Base-by-base conservation (phyloP, 2,888 invertebrate species). In the Anaspis maculata region DNA sequence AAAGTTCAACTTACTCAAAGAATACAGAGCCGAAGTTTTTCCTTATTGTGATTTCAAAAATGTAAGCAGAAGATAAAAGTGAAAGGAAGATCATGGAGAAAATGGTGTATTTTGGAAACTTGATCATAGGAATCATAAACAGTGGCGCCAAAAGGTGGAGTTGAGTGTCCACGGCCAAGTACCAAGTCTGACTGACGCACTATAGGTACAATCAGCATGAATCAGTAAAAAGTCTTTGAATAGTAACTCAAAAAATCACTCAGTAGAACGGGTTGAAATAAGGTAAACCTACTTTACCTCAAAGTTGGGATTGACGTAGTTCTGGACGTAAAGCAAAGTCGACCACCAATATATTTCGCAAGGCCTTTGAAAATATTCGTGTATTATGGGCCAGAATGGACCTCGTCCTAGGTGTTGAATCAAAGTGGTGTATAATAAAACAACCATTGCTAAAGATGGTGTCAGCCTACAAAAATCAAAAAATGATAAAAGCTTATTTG, bases 151-250 rank as follows among this genome's bases (percentile, higher is more conserved):
- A n/a, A 6, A 37, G 10, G 11, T 33, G 33, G 7, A 37, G 15
- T 29, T 37, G 37, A 32, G 33, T 37, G 27, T 33, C 37, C 2
- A 37, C 33, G 2, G 33, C 30, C 2, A 37, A 25, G 27, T 37
- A 37, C 37, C 37, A 37, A 23, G 26, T 37, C 33, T 37, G 37
- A 13, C 30, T 29, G 15, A 33, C 19, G 15, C 37, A 37, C 37
- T 37, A 23, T 2, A 37, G 30, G 14, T n/a, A n/a, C n/a, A n/a
- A n/a, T 24, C 25, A 13, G 3, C 3, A 3, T 21, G 13, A 3
- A 12, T 14, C 3, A 24, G 13, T 13, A 30, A 13, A n/a, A 4
- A 5, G 13, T 21, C 25, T 29, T 13, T 19, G 10, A 11, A 3
- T 21, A 16, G 23, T 31, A 9, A 25, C 22, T 32, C 37, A 30